phyloP scores from a whole-genome alignment of 2,888 invertebrate species.

The Leptogaster cylindrica region DNA sequence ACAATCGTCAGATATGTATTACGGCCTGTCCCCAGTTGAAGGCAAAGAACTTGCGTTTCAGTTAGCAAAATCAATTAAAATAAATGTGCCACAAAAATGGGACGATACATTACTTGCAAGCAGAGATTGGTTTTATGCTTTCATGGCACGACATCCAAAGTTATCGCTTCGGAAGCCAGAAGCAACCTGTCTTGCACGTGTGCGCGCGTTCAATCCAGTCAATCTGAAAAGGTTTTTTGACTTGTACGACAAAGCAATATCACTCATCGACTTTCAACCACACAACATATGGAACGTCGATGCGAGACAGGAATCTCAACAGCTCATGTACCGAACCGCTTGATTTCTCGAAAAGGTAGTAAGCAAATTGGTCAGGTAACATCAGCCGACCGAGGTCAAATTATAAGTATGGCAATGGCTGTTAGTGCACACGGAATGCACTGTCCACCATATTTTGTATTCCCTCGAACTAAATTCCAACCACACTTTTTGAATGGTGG shows the following conservation, averaged over 20 bases:
- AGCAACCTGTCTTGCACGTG: neutral
- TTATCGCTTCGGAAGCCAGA: neutral
- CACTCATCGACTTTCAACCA: neutral
- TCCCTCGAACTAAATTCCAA: neutral
- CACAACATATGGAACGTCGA: conserved; percentile 22
- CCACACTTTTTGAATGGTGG: conserved; percentile 49
- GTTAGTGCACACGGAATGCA: neutral
- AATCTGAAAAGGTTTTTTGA: neutral
- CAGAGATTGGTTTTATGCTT: neutral
- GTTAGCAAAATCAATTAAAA: neutral
- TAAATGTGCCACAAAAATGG: neutral
- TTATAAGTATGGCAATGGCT: neutral
- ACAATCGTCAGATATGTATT: neutral
- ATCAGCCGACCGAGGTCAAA: neutral
- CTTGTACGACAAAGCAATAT: neutral
- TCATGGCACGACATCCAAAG: neutral
- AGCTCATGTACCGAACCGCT: neutral
- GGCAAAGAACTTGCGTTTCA: neutral
- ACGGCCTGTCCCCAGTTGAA: neutral
- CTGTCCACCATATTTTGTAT: neutral
- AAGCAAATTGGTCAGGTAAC: neutral
- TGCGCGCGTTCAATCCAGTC: neutral
- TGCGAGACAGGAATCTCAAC: conserved; percentile 19
- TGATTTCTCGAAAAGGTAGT: neutral
- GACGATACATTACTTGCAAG: neutral